Evolutionary conservation across 2,797 vertebrate species (phyloP), one percentile per base, ranked within the genome.

Genomic region (Hippopotamyrus pictus): DNA sequence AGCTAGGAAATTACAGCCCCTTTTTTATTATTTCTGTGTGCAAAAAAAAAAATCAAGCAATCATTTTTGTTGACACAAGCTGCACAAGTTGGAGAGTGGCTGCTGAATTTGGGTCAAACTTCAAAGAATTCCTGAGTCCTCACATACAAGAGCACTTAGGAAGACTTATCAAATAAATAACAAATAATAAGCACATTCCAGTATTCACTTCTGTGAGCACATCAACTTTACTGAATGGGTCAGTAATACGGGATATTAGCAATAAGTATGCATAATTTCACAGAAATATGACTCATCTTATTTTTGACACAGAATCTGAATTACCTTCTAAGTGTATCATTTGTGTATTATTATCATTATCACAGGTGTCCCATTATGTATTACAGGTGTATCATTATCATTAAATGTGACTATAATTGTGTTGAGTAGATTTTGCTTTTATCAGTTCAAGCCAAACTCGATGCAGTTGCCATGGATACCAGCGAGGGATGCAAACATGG

Each of bases 391-490:
- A 83, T 82, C 53, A 44, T 89, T 44, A 89, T 53, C 53, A 83
- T 57, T 59, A 89, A 89, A 89, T 83, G 54, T 41, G 25, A 48
- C 79, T 62, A 62, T 89, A 62, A 85, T 62, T 85, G 54, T 89
- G 11, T 62, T 12, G 33, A 37, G 57, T 33, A 19, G 12, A 89
- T 65, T 37, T 69, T 41, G 57, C 57, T 41, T 89, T 86, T 86
- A 8, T 85, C 83, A 48, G 3, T 29, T 48, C 44, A 50, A 0
- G 7, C 17, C 57, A 89, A 85, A 86, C 79, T n/a, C 41, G 17
- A 69, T 65, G 22, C 73, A 83, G 88, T 89, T 89, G 46, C 88
- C 59, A 89, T 89, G 88, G 88, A 50, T 33, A 89, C 82, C 88
- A 53, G 83, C 25, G 11, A 86, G 12, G 83, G 48, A 53, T 22